A percentile compares a stretch with the other conserved stretches of the same genome.
These are phyloP conservation scores for Candoia aspera DNA, from an alignment of 2,113 vertebrate species.

Conservation along the genomic window DNA sequence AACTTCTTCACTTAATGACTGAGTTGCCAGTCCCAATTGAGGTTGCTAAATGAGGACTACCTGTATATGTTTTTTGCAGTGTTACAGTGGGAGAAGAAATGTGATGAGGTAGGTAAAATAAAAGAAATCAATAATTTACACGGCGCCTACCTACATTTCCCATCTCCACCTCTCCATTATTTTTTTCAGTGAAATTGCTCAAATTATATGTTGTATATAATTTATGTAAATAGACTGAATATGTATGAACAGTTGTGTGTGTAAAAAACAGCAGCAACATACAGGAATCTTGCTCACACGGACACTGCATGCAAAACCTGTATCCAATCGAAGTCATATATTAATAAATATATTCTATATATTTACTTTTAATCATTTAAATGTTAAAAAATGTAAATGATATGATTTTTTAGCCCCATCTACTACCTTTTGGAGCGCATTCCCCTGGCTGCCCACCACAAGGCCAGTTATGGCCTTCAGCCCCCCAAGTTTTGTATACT, in stretches of 20 bases:
- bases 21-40: too few species aligned
- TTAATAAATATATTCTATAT: neutral
- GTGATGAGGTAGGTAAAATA: neutral
- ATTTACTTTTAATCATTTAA: neutral
- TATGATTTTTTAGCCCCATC: neutral
- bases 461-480: too few species aligned
- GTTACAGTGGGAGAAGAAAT: neutral
- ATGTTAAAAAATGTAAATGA: neutral
- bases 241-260: neutral
- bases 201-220: neutral
- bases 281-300: neutral
- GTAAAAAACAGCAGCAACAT: neutral
- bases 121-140: neutral
- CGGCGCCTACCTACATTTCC: neutral
- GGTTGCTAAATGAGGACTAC: too few species aligned
- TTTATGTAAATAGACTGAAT: neutral
- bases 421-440: too few species aligned
- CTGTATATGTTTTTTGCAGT: neutral
- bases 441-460: too few species aligned
- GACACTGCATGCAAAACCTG: neutral
- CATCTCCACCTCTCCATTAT: neutral
- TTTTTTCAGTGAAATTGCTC: neutral
- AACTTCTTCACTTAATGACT: too few species aligned
- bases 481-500: too few species aligned
- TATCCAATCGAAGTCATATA: neutral